Conservation (phyloP, 2,888 invertebrate species). For the Camponotus fellah region DNA sequence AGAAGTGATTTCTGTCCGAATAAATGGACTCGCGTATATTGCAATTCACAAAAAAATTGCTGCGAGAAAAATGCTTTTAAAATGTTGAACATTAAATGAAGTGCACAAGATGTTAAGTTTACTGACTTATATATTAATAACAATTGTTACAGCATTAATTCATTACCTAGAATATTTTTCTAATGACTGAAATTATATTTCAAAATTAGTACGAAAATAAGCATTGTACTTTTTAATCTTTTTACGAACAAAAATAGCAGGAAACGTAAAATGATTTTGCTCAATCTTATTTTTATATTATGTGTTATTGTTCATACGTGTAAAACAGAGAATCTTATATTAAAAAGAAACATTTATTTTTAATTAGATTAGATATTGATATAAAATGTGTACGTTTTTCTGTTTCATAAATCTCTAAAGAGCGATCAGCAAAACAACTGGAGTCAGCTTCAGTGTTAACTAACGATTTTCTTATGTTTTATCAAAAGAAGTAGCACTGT, state of each 20-base stretch:
- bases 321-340: constrained; percentile 1
- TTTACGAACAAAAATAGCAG: neutral
- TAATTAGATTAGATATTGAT: neutral
- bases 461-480: constrained; percentile 4
- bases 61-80: constrained; percentile 16
- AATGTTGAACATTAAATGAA: neutral
- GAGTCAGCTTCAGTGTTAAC: constrained; percentile 51
- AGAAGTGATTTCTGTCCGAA: constrained; percentile 49
- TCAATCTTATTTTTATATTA: neutral
- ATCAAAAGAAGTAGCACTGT: constrained; percentile 12
- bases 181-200: neutral
- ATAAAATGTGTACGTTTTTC: neutral
- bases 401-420: neutral
- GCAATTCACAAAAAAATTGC: constrained; percentile 20
- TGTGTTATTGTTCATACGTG: constrained; percentile 9
- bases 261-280: neutral
- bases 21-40: constrained; percentile 48
- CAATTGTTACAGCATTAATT: neutral
- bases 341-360: constrained; percentile 1
- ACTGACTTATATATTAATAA: neutral
- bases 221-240: neutral
- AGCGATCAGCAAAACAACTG: constrained; percentile 20
- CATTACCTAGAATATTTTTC: neutral
- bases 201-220: constrained; percentile 14
- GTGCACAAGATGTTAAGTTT: neutral